These are phyloP conservation scores for Sebastes oblongus DNA, from an alignment of 2,797 vertebrate species.

Conservation along the genomic window DNA sequence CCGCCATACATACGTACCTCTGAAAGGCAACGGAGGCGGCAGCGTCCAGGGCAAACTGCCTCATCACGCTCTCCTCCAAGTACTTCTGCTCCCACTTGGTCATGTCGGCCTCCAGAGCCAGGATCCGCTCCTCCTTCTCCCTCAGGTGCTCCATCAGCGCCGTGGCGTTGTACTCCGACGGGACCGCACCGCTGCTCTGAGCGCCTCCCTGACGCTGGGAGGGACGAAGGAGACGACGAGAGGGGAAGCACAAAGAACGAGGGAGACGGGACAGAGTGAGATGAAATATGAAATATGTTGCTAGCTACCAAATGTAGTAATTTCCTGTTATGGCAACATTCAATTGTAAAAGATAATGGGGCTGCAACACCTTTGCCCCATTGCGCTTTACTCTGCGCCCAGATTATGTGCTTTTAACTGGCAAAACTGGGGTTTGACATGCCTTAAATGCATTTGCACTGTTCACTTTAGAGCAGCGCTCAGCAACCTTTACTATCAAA, in stretches of 20 bases:
- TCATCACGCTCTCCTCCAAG: slow-evolving; percentile 98
- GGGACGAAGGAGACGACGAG: not conserved
- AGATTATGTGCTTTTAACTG: no score
- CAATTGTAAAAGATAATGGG: no score
- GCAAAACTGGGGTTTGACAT: no score
- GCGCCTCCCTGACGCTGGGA: slow-evolving; percentile 89
- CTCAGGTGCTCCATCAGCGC: slow-evolving; percentile 95
- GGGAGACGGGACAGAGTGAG: no score
- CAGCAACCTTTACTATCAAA: no score
- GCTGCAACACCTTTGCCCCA: no score
- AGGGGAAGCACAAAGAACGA: no score
- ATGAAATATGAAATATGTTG: not conserved
- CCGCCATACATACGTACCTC: slow-evolving; percentile 78
- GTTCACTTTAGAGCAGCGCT: no score
- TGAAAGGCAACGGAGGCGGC: slow-evolving; percentile 95
- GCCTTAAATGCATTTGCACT: no score
- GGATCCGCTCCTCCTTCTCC: slow-evolving; percentile 96
- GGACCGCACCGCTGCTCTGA: slow-evolving; percentile 70
- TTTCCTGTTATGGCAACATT: no score
- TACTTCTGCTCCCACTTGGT: slow-evolving; percentile 99
- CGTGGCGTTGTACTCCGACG: slow-evolving; percentile 87
- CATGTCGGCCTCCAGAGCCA: slow-evolving; percentile 98
- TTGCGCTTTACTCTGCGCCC: no score
- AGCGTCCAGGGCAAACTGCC: slow-evolving; percentile 96
- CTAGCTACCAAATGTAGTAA: not conserved